A percentile compares a stretch with the other conserved stretches of the same genome.
Conservation (phyloP, 2,113 vertebrate species). For the Gyps fulvus region DNA sequence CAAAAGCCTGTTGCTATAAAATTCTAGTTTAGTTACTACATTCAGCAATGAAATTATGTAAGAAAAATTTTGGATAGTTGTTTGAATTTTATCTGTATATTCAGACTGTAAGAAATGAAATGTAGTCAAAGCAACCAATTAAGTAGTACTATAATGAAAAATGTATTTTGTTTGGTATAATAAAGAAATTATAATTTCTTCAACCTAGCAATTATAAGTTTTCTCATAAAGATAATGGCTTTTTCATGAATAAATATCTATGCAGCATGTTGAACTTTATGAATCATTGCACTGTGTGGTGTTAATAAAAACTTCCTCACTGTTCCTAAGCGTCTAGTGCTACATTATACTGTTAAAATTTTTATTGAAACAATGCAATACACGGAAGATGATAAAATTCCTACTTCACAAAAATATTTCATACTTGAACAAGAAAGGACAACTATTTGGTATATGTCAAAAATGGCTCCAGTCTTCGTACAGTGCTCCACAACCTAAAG, state of each 20-base stretch:
- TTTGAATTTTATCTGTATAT: neutral
- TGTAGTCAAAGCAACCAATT: neutral
- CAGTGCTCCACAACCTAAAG: neutral
- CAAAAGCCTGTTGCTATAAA: neutral
- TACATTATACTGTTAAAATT: neutral
- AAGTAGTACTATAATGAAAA: neutral
- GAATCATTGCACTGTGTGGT: neutral
- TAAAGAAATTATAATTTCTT: neutral
- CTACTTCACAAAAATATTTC: neutral
- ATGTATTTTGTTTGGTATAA: fast-evolving
- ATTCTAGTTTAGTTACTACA: neutral
- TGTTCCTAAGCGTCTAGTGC: neutral
- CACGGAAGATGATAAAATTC: neutral
- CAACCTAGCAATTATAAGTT: neutral
- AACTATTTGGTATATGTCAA: neutral
- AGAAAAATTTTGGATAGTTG: neutral
- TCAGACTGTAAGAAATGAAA: neutral
- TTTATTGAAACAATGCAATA: neutral
- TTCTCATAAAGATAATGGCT: neutral
- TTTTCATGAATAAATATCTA: neutral
- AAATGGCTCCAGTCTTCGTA: neutral
- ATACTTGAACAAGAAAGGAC: neutral
- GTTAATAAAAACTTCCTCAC: neutral
- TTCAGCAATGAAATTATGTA: neutral
- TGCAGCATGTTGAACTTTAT: neutral